A percentile compares a stretch with the other conserved stretches of the same genome.
phyloP scores from a whole-genome alignment of 2,888 invertebrate genomes.

The Papilio demoleus region DNA sequence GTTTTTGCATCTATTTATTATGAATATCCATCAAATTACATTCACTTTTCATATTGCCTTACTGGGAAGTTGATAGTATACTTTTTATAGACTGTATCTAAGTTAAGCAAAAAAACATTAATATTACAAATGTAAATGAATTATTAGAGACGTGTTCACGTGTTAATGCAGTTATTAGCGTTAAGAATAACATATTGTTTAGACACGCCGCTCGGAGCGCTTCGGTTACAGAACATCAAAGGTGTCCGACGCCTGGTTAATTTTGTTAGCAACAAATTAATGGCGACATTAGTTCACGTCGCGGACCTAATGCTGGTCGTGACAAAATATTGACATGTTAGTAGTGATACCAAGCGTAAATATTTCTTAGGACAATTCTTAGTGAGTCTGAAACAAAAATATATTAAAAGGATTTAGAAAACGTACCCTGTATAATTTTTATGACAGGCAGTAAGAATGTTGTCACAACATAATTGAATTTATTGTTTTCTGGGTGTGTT shows the following conservation, averaged over 20 bases:
- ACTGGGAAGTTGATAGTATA: background rate
- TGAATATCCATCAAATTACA: too few relatives aligned
- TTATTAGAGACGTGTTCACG: slow-evolving; percentile 52
- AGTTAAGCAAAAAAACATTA: background rate
- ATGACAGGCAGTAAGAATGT: background rate
- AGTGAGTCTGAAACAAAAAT: background rate
- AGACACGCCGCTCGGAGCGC: slow-evolving; percentile 50
- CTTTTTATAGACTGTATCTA: background rate
- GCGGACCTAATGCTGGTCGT: slow-evolving; percentile 72
- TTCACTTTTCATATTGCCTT: background rate
- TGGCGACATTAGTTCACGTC: slow-evolving; percentile 78
- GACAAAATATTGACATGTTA: slow-evolving; percentile 81
- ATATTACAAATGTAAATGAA: slow-evolving; percentile 43
- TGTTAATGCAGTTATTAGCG: slow-evolving; percentile 52
- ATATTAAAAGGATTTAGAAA: too few relatives aligned
- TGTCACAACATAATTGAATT: background rate
- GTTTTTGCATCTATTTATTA: too few relatives aligned
- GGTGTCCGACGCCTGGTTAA: slow-evolving; percentile 66
- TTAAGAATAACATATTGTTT: slow-evolving; percentile 53
- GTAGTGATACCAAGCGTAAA: slow-evolving; percentile 5
- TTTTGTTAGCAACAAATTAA: slow-evolving; percentile 78
- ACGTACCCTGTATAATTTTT: background rate
- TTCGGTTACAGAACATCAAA: slow-evolving; percentile 72
- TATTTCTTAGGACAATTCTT: background rate
- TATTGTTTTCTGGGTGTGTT: background rate